These are phyloP conservation scores for Mesorhabditis spiculigera DNA, from an alignment of 2,888 invertebrate genomes.

Conservation along the genomic window DNA sequence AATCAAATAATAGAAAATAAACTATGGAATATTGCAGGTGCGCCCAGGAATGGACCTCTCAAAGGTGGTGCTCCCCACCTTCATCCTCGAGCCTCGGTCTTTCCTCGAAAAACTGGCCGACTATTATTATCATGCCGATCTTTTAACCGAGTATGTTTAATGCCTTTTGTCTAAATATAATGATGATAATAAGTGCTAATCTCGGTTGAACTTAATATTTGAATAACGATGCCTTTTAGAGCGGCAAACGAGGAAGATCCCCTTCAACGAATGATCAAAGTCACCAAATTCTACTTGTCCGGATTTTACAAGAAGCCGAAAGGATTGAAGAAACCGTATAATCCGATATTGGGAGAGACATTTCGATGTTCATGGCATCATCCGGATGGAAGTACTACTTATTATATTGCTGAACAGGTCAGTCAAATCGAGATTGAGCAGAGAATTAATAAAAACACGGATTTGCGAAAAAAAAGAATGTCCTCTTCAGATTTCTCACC, in stretches of 20 bases:
- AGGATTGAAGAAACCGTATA: slow-evolving; percentile 97
- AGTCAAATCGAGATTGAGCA: neutral
- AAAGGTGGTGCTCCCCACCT: slow-evolving; percentile 92
- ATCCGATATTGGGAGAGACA: slow-evolving; percentile 93
- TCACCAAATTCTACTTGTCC: slow-evolving; percentile 76
- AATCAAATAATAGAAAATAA: too few species aligned
- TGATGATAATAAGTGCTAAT: too few species aligned
- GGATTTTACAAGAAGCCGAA: slow-evolving; percentile 97
- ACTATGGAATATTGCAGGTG: neutral
- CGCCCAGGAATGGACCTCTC: slow-evolving; percentile 92
- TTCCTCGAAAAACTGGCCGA: slow-evolving; percentile 99
- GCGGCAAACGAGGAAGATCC: slow-evolving; percentile 74
- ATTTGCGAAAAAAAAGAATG: slow-evolving; percentile 82
- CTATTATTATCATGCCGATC: slow-evolving; percentile 91
- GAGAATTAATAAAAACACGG: slow-evolving; percentile 59
- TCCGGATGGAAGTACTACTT: slow-evolving; percentile 76
- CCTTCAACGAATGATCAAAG: slow-evolving; percentile 77
- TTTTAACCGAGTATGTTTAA: slow-evolving; percentile 77
- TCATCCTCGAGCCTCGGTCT: slow-evolving; percentile 92
- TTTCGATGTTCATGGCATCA: slow-evolving; percentile 89
- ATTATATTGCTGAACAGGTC: slow-evolving; percentile 88
- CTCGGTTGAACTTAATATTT: neutral
- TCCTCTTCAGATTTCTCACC: slow-evolving; percentile 95
- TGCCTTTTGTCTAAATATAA: slow-evolving; percentile 73
- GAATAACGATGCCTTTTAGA: slow-evolving; percentile 23